These are phyloP conservation scores for Australoheros facetus DNA, from an alignment of 2,797 vertebrate genomes.

Conservation along the genomic window DNA sequence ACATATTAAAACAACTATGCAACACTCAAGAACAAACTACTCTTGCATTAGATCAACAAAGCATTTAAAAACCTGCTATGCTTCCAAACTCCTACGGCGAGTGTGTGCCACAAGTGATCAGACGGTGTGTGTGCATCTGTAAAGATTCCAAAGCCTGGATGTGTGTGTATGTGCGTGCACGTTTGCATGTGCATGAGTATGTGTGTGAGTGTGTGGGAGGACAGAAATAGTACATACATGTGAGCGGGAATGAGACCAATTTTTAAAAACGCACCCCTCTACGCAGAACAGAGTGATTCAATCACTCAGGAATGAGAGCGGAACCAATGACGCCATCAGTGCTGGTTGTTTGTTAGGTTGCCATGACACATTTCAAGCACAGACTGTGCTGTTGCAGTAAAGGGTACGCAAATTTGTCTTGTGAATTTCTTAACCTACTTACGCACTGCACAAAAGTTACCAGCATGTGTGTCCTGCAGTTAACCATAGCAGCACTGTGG, in stretches of 20 bases:
- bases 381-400: conserved; percentile 47
- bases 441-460: conserved; percentile 35
- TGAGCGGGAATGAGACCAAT: conserved; percentile 42
- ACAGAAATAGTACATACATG: conserved; percentile 70
- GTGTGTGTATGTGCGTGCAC: conserved; percentile 17
- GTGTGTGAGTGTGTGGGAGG: conserved; percentile 27
- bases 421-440: conserved; percentile 44
- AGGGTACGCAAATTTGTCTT: conserved; percentile 40
- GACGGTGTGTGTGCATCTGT: conserved; percentile 22
- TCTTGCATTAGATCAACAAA: background rate
- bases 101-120: conserved; percentile 26
- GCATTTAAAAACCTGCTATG: background rate
- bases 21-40: background rate
- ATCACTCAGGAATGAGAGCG: conserved; percentile 79
- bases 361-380: conserved; percentile 65
- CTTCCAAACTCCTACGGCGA: background rate
- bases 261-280: conserved; percentile 67
- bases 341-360: conserved; percentile 80
- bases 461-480: conserved; percentile 49
- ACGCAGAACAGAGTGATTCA: conserved; percentile 67
- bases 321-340: conserved; percentile 73
- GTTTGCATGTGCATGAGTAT: conserved; percentile 24
- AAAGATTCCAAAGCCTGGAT: conserved; percentile 40
- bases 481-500: conserved; percentile 55
- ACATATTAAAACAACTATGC: background rate